Evolutionary conservation across 2,797 vertebrate genomes (phyloP).

Genomic region (Chiloscyllium punctatum): DNA sequence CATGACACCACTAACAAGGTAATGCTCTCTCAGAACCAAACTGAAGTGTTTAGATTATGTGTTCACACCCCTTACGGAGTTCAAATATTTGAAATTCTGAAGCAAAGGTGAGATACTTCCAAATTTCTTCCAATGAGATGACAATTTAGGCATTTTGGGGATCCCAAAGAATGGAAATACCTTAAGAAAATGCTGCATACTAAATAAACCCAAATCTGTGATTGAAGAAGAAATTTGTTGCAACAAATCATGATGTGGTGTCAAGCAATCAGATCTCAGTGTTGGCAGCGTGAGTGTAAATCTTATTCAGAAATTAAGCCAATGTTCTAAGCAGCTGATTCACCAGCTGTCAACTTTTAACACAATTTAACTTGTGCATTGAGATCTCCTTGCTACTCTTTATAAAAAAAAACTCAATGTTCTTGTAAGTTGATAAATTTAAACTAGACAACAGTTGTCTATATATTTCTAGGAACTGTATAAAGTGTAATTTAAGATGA

Average conservation of each 20-base stretch:
- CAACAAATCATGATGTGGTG: neutral
- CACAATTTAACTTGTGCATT: constrained; percentile 2
- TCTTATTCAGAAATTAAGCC: constrained; percentile 21
- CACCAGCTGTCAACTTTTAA: constrained; percentile 22
- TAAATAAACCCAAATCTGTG: neutral
- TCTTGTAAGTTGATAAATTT: constrained; percentile 31
- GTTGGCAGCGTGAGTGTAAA: neutral
- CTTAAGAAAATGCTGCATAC: neutral
- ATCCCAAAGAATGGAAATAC: neutral
- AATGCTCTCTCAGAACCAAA: neutral
- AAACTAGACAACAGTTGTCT: constrained; percentile 32
- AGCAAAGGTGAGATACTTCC: neutral
- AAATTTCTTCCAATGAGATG: neutral
- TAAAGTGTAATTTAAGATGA: constrained; percentile 27
- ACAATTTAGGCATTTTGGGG: neutral
- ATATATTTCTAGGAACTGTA: constrained; percentile 12
- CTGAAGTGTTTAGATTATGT: neutral
- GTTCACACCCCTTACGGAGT: neutral
- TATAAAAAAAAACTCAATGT: neutral
- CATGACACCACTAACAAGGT: neutral
- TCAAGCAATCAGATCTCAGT: neutral
- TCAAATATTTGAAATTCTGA: neutral
- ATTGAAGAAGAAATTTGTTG: neutral
- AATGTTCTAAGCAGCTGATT: constrained; percentile 14
- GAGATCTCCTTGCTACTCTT: neutral